Evolutionary conservation across 2,888 invertebrate genomes (phyloP).

Genomic region (Hanleya hanleyi): DNA sequence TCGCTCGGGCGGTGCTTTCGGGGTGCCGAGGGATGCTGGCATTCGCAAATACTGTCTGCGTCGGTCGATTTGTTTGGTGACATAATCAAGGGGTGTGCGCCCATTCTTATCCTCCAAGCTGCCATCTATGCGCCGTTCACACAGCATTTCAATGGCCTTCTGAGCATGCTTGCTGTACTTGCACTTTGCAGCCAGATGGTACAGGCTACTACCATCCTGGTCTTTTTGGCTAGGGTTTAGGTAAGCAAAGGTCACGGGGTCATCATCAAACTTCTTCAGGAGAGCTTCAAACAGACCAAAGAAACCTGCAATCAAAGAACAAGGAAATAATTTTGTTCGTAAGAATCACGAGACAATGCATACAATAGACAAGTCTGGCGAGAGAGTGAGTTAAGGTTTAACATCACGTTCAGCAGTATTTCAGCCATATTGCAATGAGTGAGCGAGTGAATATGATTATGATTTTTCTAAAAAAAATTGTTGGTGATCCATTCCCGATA

Average conservation of each 20-base stretch:
- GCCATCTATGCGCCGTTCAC: constrained; percentile 44
- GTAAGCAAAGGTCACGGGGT: constrained; percentile 38
- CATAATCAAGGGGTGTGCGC: constrained; percentile 50
- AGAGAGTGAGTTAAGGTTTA: too few relatives aligned
- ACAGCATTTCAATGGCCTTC: constrained; percentile 50
- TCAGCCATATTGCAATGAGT: too few relatives aligned
- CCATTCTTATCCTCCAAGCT: constrained; percentile 46
- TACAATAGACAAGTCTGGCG: too few relatives aligned
- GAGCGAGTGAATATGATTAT: too few relatives aligned
- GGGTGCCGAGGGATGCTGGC: too few relatives aligned
- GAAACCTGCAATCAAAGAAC: constrained; percentile 30
- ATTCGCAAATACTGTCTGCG: constrained; percentile 41
- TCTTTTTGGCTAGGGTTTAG: constrained; percentile 44
- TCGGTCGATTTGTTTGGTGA: constrained; percentile 48
- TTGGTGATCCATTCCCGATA: too few relatives aligned
- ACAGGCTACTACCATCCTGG: constrained; percentile 39
- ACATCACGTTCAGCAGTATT: too few relatives aligned
- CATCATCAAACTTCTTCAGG: constrained; percentile 39
- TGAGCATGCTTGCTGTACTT: constrained; percentile 40
- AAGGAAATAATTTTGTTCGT: too few relatives aligned
- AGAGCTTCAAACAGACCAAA: constrained; percentile 49
- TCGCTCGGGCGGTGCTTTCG: too few relatives aligned
- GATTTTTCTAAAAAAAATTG: too few relatives aligned
- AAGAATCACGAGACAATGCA: too few relatives aligned
- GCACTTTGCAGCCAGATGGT: constrained; percentile 43